Conservation (phyloP, 2,797 vertebrate species). For the Lepus oiostolus region DNA sequence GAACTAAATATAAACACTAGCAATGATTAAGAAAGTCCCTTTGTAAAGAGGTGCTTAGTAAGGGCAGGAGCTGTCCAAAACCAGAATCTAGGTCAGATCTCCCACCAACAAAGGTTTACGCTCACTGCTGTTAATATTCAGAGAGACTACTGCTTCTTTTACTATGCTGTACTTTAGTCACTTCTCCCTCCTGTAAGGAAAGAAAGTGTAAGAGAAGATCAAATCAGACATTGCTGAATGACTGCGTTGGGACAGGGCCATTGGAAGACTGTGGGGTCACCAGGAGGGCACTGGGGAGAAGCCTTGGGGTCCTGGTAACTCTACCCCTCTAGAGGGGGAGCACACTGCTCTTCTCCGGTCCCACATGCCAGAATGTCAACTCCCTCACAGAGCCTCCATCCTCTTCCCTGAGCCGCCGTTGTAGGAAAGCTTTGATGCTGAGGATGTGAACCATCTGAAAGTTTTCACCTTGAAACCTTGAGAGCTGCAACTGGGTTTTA, state of each 20-base stretch:
- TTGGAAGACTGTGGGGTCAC: background rate
- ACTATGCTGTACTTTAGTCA: background rate
- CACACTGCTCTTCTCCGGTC: background rate
- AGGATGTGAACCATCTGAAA: background rate
- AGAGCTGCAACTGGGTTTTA: constrained; percentile 82
- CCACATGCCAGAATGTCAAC: background rate
- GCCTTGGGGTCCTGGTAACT: background rate
- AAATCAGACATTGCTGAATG: background rate
- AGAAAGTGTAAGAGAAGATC: background rate
- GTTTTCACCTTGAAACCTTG: constrained; percentile 63
- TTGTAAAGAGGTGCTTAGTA: background rate
- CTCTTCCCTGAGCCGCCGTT: background rate
- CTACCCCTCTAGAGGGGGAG: no score
- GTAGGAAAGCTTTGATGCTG: background rate
- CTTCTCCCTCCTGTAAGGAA: constrained; percentile 35
- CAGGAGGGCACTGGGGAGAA: background rate
- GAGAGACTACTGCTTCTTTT: background rate
- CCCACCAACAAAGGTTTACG: background rate
- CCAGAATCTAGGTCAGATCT: background rate
- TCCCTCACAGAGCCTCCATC: background rate
- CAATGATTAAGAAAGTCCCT: background rate
- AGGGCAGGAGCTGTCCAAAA: background rate
- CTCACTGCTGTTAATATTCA: background rate
- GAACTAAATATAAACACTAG: background rate
- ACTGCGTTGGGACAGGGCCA: background rate